Conservation (phyloP, 2,797 vertebrate genomes). For the Myoxocephalus aenaeus region DNA sequence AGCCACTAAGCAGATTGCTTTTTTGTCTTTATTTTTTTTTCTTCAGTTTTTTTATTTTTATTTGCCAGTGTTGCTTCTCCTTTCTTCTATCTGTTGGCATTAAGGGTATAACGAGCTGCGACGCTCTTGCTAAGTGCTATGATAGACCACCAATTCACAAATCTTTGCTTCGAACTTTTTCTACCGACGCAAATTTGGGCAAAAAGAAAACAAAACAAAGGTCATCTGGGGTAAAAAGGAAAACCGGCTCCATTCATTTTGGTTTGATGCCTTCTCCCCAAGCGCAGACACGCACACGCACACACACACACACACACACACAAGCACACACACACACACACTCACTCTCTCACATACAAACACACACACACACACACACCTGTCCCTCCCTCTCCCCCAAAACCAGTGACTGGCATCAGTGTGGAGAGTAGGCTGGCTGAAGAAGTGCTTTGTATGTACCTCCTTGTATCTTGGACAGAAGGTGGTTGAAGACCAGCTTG, state of each 20-base stretch:
- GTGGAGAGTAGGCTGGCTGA: slow-evolving; percentile 68
- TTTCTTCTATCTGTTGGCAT: slow-evolving; percentile 80
- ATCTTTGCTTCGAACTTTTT: slow-evolving; percentile 69
- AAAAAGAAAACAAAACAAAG: slow-evolving; percentile 50
- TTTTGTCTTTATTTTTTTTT: slow-evolving; percentile 68
- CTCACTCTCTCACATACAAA: too few species aligned
- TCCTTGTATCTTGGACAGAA: slow-evolving; percentile 65
- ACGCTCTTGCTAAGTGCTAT: slow-evolving; percentile 86
- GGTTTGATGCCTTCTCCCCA: slow-evolving; percentile 79
- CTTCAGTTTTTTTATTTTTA: slow-evolving; percentile 68
- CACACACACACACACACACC: slow-evolving; percentile 24
- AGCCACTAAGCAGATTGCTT: slow-evolving; percentile 81
- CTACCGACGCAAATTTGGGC: slow-evolving; percentile 59
- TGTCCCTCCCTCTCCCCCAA: slow-evolving; percentile 46
- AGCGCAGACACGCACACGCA: slow-evolving; percentile 7
- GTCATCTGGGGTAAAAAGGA: slow-evolving; percentile 61
- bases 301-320: not conserved
- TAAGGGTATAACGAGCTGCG: slow-evolving; percentile 72
- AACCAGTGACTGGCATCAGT: slow-evolving; percentile 69
- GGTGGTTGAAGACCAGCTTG: slow-evolving; percentile 69
- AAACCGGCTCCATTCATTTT: slow-evolving; percentile 77
- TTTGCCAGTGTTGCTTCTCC: slow-evolving; percentile 76
- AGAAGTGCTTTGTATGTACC: slow-evolving; percentile 79
- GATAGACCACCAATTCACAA: slow-evolving; percentile 76
- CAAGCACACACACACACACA: not conserved